Base-by-base conservation (phyloP, 92 coral and sea anemone genomes). In the Ricordea florida region DNA sequence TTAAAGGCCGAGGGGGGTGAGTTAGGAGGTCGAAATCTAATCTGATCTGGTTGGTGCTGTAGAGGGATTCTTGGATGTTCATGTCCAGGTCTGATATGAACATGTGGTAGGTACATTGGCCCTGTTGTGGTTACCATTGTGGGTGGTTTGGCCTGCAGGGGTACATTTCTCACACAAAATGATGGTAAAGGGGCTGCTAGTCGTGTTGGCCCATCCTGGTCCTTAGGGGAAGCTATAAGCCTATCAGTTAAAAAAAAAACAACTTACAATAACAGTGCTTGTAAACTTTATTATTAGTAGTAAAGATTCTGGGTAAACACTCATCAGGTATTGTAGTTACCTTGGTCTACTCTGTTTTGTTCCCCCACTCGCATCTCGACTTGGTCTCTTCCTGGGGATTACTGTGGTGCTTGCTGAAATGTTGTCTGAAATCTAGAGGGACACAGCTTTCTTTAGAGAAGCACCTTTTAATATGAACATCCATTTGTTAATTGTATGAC, bases 41-140 rank as follows among this genome's bases (percentile, higher is more conserved):
- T 58, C 42, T 44, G 71, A 1, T 58, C 80, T 3, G 59, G 10
- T 21, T 51, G 69, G 31, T 73, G 77, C 37, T 70, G 77, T 22
- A 70, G 13, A 36, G 77, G 77, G 3, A 70, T 53, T 41, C 41
- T 62, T 6, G 64, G 33, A 40, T 69, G 77, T 25, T 70, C 77
- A 25, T 86, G 87, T 23, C 85, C 76, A 11, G 76, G 78, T 20
- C 87, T 79, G 44, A 81, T 50, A 38, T 79, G 93, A 25, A 63
- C 29, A 44, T 87, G 97, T 15, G 89, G 84, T 42, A 76, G 69
- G 35, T 83, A 91, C 28, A 76, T 61, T 1, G 97, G 93, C 37
- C 82, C 87, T 31, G 86, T 24, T 15, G 70, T 84, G 23, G 66
- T 69, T 6, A 80, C 81, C 64, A 87, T 62, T 6, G 97, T 33